Evolutionary conservation across 37 sponge, comb jelly and placozoan species (phyloP), one percentile per base, ranked within the genome.

Genomic region (Agelas oroides): DNA sequence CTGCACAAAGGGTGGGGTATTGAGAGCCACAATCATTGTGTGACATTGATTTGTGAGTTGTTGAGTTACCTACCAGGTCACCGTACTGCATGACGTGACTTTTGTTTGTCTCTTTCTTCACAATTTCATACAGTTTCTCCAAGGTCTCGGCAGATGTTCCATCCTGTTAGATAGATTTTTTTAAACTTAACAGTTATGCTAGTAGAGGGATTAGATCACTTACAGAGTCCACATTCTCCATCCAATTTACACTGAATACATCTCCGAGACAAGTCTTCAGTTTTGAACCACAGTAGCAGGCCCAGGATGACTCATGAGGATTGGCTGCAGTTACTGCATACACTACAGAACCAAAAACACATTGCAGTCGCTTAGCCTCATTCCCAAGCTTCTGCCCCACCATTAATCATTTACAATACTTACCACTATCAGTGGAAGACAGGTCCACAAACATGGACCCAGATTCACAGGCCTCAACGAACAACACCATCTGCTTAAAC

Each of bases 371-470:
- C 8, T 46, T 8, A 46, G n/a, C n/a, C n/a, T n/a, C 46, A 46
- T 46, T 46, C 8, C 46, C 46, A 46, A 46, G 46, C 46, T 46
- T 3, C 8, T 46, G 46, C 3, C 86, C 76, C 37, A 87, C 91
- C 79, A 78, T 87, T 87, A 69, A 80, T n/a, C n/a, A n/a, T n/a
- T n/a, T n/a, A n/a, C n/a, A n/a, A n/a, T n/a, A n/a, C n/a, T n/a
- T n/a, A n/a, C n/a, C n/a, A n/a, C n/a, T 77, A 73, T 91, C 62
- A 24, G 46, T 64, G 25, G 88, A 64, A 2, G 86, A 73, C 28
- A 87, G 65, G 3, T 52, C 53, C n/a, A 83, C 73, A 83, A 94
- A 94, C 91, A 94, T 90, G 21, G 95, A 94, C n/a, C 95, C 95
- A 30, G 95, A 84, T 38, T 87, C 84, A 61, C 95, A 94, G 2